phyloP scores from a whole-genome alignment of 2,888 invertebrate species.

The Sialis lutaria region DNA sequence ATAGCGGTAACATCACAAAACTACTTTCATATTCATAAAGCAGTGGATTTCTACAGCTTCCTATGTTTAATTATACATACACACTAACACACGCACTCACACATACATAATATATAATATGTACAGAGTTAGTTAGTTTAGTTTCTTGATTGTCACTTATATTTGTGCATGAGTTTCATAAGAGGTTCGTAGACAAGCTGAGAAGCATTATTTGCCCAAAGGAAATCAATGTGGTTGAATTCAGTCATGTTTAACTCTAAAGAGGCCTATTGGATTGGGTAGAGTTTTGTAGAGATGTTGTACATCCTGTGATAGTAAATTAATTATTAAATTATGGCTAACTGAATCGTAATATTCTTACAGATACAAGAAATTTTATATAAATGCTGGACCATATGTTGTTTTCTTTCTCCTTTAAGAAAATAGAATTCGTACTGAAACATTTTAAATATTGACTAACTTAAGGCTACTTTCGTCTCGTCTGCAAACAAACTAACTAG shows the following conservation, averaged over 20 bases:
- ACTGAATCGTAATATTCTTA: background rate
- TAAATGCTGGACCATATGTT: background rate
- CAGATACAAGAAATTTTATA: background rate
- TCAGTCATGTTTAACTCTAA: slow-evolving; percentile 38
- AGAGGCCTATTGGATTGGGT: slow-evolving; percentile 33
- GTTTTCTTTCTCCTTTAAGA: background rate
- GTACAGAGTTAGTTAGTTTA: too few relatives aligned
- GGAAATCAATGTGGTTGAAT: slow-evolving; percentile 59
- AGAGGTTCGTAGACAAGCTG: slow-evolving; percentile 34
- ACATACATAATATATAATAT: too few relatives aligned
- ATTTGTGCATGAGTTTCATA: slow-evolving; percentile 6
- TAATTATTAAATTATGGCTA: background rate
- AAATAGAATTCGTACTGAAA: too few relatives aligned
- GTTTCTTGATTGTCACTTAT: too few relatives aligned
- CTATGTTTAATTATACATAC: too few relatives aligned
- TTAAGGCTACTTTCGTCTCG: background rate
- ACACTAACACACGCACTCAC: too few relatives aligned
- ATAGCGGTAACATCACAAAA: too few relatives aligned
- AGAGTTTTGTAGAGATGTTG: slow-evolving; percentile 33
- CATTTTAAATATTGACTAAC: too few relatives aligned
- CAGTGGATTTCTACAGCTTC: too few relatives aligned
- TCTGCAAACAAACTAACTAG: background rate
- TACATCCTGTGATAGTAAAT: slow-evolving; percentile 31
- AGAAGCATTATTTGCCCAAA: slow-evolving; percentile 45
- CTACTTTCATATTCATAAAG: too few relatives aligned